Conservation (phyloP, 2,797 vertebrate species). For the Numenius phaeopus region DNA sequence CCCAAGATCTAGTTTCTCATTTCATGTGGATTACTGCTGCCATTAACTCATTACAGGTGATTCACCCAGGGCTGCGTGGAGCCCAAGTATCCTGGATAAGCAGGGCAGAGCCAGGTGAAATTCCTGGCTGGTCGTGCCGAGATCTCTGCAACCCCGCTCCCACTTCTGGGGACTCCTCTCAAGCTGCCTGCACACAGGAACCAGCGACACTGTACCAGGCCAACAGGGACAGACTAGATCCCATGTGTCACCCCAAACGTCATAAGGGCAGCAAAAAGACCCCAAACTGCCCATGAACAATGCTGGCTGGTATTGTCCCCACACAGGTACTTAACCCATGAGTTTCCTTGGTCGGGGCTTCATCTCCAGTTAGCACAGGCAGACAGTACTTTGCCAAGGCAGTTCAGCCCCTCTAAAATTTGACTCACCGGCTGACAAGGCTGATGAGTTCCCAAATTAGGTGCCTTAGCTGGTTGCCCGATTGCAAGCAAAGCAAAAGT, state of each 20-base stretch:
- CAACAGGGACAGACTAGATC: neutral
- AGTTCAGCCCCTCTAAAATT: neutral
- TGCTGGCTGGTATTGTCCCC: neutral
- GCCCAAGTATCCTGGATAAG: neutral
- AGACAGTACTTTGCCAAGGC: neutral
- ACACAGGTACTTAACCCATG: accelerated
- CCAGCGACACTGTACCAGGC: neutral
- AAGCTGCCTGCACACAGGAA: neutral
- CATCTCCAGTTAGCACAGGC: neutral
- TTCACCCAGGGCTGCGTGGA: neutral
- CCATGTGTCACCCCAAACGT: neutral
- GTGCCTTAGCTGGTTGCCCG: neutral
- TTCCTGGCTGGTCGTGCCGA: neutral
- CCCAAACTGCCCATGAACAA: neutral
- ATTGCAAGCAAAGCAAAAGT: neutral
- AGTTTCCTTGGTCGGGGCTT: neutral
- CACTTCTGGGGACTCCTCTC: neutral
- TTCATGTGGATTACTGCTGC: slow-evolving; percentile 21
- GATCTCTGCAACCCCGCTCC: neutral
- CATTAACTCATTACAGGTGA: neutral
- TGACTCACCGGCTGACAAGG: neutral
- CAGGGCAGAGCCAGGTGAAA: neutral
- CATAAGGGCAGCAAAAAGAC: neutral
- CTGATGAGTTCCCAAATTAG: neutral
- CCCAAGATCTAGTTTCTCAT: neutral